phyloP scores from a whole-genome alignment of 1,140 invertebrate species.

The Bilobella aurantiaca region DNA sequence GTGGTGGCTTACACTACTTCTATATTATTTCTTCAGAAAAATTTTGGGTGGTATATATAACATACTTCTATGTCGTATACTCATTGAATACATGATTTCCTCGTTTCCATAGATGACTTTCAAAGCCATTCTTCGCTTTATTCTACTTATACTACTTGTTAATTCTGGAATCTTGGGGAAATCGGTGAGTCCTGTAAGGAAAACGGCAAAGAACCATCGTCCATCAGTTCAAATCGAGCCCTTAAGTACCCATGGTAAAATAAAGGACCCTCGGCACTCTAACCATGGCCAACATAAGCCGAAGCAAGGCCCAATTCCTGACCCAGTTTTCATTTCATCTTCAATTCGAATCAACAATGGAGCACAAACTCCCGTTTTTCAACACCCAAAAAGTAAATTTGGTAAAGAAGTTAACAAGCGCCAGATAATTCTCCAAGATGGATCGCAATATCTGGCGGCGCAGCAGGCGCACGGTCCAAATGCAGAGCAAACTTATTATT shows the following conservation, averaged over 20 bases:
- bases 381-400: too few relatives aligned
- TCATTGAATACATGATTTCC: too few relatives aligned
- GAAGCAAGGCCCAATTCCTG: slow-evolving; percentile 8
- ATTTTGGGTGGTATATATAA: too few relatives aligned
- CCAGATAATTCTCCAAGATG: slow-evolving; percentile 9
- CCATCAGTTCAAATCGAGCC: background rate
- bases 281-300: background rate
- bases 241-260: background rate
- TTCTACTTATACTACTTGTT: too few relatives aligned
- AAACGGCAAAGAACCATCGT: background rate
- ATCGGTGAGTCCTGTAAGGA: background rate
- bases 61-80: too few relatives aligned
- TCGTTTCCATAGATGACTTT: too few relatives aligned
- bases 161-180: too few relatives aligned
- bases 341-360: slow-evolving; percentile 16
- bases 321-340: slow-evolving; percentile 21
- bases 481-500: background rate
- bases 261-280: background rate
- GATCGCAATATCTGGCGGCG: background rate
- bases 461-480: background rate
- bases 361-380: too few relatives aligned
- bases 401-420: background rate
- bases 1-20: too few relatives aligned
- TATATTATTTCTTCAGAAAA: too few relatives aligned
- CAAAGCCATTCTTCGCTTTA: too few relatives aligned